A percentile compares a stretch with the other conserved stretches of the same genome.
Evolutionary conservation across 2,113 vertebrate genomes (phyloP).

Genomic region (Oreochromis spilurus): DNA sequence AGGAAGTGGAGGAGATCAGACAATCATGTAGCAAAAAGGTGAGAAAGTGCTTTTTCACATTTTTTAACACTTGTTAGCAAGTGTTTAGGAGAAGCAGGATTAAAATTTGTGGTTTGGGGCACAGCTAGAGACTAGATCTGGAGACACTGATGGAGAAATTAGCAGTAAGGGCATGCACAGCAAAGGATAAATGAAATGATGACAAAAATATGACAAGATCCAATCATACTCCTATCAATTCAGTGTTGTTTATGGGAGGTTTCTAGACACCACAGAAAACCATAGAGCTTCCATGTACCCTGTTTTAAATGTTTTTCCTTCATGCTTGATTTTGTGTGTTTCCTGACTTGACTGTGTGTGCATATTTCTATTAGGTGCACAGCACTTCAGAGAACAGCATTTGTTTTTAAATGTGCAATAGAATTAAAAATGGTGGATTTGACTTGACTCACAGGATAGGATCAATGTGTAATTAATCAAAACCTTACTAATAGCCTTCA

Average conservation of each 20-base stretch:
- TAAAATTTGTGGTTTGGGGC: not conserved
- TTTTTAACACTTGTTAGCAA: not conserved
- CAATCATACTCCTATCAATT: not conserved
- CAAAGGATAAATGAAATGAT: not conserved
- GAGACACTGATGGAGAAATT: not conserved
- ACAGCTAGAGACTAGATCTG: not conserved
- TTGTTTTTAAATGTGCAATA: not conserved
- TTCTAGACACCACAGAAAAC: not conserved
- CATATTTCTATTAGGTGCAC: not conserved
- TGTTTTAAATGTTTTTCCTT: not conserved
- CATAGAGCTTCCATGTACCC: fast-evolving
- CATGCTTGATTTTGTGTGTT: not conserved
- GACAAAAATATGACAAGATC: not conserved
- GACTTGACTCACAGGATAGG: not conserved
- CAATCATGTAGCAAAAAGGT: constrained; percentile 98
- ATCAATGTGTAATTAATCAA: not conserved
- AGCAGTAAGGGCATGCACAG: not conserved
- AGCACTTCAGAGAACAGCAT: not conserved
- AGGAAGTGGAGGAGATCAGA: constrained; percentile 93
- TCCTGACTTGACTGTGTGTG: not conserved
- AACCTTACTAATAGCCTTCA: not conserved
- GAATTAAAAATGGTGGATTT: not conserved
- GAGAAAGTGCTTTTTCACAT: not conserved
- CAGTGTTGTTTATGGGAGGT: not conserved
- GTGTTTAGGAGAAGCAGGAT: not conserved